Conservation (phyloP, 2,888 invertebrate genomes). For the Amphipyra berbera region DNA sequence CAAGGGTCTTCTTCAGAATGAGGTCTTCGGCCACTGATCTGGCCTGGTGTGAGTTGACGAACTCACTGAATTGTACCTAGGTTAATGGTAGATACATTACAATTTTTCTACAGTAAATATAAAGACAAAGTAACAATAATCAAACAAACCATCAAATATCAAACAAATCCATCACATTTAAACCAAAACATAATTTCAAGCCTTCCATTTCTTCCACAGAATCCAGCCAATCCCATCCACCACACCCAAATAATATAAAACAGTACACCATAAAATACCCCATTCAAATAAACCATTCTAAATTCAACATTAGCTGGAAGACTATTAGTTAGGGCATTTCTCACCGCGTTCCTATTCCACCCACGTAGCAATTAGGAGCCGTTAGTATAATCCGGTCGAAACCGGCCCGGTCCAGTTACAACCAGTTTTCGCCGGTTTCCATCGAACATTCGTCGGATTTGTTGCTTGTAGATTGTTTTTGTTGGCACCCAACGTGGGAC, state of each 20-base stretch:
- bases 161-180: slow-evolving; percentile 1
- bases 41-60: too few relatives aligned
- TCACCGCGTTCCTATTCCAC: slow-evolving; percentile 70
- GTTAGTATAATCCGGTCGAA: slow-evolving; percentile 76
- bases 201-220: neutral
- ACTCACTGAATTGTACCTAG: too few relatives aligned
- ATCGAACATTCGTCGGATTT: slow-evolving; percentile 74
- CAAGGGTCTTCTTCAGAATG: too few relatives aligned
- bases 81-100: too few relatives aligned
- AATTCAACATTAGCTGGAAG: slow-evolving; percentile 61
- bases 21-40: too few relatives aligned
- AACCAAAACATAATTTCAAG: slow-evolving; percentile 4
- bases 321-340: slow-evolving; percentile 63
- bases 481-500: slow-evolving; percentile 64
- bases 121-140: too few relatives aligned
- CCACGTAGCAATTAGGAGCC: slow-evolving; percentile 84
- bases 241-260: slow-evolving; percentile 31
- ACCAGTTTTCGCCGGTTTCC: slow-evolving; percentile 67
- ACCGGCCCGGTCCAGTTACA: slow-evolving; percentile 49
- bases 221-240: slow-evolving; percentile 37
- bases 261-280: slow-evolving; percentile 41
- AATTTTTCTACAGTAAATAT: too few relatives aligned
- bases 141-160: too few relatives aligned
- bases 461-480: slow-evolving; percentile 82
- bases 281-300: slow-evolving; percentile 59